Evolutionary conservation across 2,888 invertebrate species (phyloP).

Genomic region (Platycnemis pennipes): DNA sequence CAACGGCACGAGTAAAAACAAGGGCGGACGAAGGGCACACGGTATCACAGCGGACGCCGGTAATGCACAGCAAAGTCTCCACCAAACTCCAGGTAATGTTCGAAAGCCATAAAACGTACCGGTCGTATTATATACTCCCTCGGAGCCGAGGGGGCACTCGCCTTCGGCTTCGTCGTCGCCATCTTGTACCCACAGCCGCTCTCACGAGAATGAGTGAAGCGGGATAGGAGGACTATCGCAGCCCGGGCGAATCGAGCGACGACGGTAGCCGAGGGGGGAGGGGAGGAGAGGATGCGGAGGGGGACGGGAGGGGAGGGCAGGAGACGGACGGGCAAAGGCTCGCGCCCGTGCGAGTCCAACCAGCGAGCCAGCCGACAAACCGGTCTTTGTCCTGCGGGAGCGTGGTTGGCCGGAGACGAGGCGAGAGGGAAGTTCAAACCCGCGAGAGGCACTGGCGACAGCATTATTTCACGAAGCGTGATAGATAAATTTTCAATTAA

Average conservation of each 20-base stretch:
- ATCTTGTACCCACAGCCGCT: conserved; percentile 70
- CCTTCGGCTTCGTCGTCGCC: conserved; percentile 71
- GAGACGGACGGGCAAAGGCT: conserved; percentile 34
- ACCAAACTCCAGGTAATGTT: conserved; percentile 31
- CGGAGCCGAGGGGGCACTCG: conserved; percentile 70
- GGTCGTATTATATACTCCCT: conserved; percentile 73
- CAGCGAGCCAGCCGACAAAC: conserved; percentile 63
- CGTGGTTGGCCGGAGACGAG: conserved; percentile 13
- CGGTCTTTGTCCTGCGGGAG: conserved; percentile 57
- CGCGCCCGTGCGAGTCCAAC: conserved; percentile 64
- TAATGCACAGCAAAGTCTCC: background rate
- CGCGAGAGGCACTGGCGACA: background rate
- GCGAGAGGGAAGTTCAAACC: conserved; percentile 29
- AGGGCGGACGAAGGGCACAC: background rate
- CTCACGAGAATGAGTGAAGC: conserved; percentile 63
- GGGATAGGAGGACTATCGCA: conserved; percentile 56
- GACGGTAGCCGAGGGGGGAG: conserved; percentile 5
- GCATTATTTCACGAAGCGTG: background rate
- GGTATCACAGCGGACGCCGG: background rate
- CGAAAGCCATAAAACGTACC: conserved; percentile 70
- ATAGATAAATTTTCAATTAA: background rate
- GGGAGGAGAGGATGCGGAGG: background rate
- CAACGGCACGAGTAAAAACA: background rate
- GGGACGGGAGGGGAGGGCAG: background rate
- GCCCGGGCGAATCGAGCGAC: conserved; percentile 67